Conservation (phyloP, 2,888 invertebrate species). For the Macrostomum cliftonense region DNA sequence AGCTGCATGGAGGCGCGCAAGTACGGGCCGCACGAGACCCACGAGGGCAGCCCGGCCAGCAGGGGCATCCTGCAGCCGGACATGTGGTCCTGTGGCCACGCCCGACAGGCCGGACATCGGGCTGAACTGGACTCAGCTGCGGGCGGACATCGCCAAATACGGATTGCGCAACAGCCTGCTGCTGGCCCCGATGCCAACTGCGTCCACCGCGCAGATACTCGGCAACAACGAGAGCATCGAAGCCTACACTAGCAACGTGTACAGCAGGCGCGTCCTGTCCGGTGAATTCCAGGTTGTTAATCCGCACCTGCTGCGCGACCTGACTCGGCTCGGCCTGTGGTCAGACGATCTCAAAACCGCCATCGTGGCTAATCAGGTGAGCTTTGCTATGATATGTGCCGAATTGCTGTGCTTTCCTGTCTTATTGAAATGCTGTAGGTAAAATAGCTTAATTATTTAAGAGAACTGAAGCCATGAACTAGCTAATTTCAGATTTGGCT, state of each 20-base stretch:
- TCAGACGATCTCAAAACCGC: conserved; percentile 82
- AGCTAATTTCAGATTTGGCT: too few species aligned
- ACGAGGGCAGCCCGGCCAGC: conserved; percentile 73
- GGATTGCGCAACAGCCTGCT: conserved; percentile 81
- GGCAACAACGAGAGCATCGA: conserved; percentile 97
- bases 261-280: conserved; percentile 72
- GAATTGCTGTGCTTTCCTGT: too few species aligned
- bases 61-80: conserved; percentile 87
- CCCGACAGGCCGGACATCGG: conserved; percentile 57
- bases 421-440: too few species aligned
- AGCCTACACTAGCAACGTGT: conserved; percentile 91
- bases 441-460: too few species aligned
- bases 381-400: too few species aligned
- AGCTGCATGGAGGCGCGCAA: conserved; percentile 76
- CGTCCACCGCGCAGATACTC: conserved; percentile 92
- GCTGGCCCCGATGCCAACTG: conserved; percentile 93
- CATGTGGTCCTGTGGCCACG: conserved; percentile 64
- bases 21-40: conserved; percentile 70
- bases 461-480: too few species aligned
- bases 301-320: conserved; percentile 74
- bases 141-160: conserved; percentile 57
- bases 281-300: conserved; percentile 87
- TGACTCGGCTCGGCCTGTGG: conserved; percentile 78
- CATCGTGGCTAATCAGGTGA: conserved; percentile 69
- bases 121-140: conserved; percentile 62